These are phyloP conservation scores for Eurytoma adleriae DNA, from an alignment of 2,888 invertebrate species.

Conservation along the genomic window DNA sequence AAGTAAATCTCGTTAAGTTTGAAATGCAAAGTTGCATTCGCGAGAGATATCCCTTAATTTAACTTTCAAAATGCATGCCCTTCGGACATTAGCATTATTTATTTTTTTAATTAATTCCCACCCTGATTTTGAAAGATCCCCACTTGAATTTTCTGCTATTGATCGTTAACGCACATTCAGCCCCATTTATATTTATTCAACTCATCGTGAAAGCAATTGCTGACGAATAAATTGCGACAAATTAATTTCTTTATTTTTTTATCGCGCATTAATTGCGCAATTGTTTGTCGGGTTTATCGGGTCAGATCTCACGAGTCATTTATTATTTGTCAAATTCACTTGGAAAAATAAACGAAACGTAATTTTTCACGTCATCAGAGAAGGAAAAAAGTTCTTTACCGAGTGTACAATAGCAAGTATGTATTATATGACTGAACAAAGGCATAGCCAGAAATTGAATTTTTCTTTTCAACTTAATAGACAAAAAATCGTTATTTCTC, in stretches of 20 bases:
- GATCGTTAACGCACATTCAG: too few species aligned
- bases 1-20: slow-evolving; percentile 41
- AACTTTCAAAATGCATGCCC: slow-evolving; percentile 16
- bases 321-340: slow-evolving; percentile 48
- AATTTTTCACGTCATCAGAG: slow-evolving; percentile 43
- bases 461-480: slow-evolving; percentile 40
- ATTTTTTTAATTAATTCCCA: too few species aligned
- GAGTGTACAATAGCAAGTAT: slow-evolving; percentile 16
- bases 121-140: too few species aligned
- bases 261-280: slow-evolving; percentile 33
- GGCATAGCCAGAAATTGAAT: slow-evolving; percentile 33
- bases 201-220: too few species aligned
- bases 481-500: slow-evolving; percentile 33
- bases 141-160: too few species aligned
- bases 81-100: too few species aligned
- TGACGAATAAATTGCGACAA: too few species aligned
- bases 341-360: slow-evolving; percentile 37
- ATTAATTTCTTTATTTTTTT: background rate
- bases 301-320: slow-evolving; percentile 36
- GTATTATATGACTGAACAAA: slow-evolving; percentile 47
- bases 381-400: slow-evolving; percentile 25
- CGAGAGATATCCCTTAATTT: slow-evolving; percentile 20
- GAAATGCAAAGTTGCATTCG: slow-evolving; percentile 24
- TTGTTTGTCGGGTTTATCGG: slow-evolving; percentile 35
- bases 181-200: too few species aligned